phyloP scores from a whole-genome alignment of 2,797 vertebrate species.

The Diglossa cyanea region DNA sequence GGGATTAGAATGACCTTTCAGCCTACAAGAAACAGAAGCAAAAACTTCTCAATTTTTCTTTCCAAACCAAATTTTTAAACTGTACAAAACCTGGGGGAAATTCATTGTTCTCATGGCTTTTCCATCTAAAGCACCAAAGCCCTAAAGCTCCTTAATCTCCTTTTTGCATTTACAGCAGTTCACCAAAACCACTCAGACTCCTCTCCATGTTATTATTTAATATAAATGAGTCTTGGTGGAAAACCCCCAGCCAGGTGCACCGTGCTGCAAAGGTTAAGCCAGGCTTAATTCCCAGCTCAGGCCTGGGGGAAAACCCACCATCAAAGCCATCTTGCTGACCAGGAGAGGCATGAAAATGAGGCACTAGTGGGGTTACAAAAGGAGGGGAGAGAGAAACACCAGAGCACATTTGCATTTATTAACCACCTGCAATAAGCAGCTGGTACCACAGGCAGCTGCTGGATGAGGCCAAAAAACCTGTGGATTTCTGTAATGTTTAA shows the following conservation, averaged over 20 bases:
- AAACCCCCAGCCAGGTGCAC: not conserved
- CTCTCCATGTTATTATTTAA: not conserved
- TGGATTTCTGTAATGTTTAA: not conserved
- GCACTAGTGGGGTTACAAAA: not conserved
- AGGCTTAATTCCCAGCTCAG: slow-evolving; percentile 5
- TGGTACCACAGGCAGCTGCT: not conserved
- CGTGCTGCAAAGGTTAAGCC: not conserved
- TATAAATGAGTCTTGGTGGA: not conserved
- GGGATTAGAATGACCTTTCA: not conserved
- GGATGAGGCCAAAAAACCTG: not conserved
- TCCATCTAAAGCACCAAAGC: not conserved
- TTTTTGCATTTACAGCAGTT: not conserved
- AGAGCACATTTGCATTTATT: not conserved
- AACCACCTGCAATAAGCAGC: slow-evolving; percentile 35
- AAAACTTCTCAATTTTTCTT: not conserved
- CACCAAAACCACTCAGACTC: not conserved
- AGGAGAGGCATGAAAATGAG: not conserved
- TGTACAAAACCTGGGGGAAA: not conserved
- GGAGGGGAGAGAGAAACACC: not conserved
- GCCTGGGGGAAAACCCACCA: not conserved
- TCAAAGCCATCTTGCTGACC: not conserved
- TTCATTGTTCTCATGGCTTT: not conserved
- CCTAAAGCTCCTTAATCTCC: not conserved
- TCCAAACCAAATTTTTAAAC: not conserved
- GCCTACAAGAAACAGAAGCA: not conserved